Evolutionary conservation across 2,888 invertebrate species (phyloP).

Genomic region (Selenia dentaria): DNA sequence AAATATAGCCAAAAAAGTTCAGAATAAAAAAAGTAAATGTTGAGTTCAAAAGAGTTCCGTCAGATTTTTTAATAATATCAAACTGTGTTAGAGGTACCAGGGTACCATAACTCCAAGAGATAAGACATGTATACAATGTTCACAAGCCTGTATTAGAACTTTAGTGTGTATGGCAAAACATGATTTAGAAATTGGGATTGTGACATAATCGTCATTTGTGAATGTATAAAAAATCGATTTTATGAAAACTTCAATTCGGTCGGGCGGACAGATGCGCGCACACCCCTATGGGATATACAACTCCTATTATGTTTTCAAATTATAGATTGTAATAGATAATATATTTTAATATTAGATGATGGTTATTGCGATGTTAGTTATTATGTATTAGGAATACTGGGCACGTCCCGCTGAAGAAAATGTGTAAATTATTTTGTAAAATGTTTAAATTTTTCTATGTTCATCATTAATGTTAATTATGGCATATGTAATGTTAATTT

Average conservation of each 20-base stretch:
- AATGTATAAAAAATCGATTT: constrained; percentile 10
- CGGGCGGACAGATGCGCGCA: constrained; percentile 9
- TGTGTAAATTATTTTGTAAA: constrained; percentile 78
- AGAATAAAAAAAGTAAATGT: no score
- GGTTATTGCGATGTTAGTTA: constrained; percentile 57
- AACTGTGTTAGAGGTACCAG: constrained; percentile 38
- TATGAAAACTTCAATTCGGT: background rate
- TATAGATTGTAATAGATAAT: constrained; percentile 58
- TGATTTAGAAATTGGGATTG: no score
- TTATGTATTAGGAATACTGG: constrained; percentile 49
- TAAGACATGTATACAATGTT: no score
- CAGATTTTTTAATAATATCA: constrained; percentile 8
- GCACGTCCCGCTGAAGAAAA: constrained; percentile 44
- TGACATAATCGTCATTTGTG: no score
- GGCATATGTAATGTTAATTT: constrained; percentile 60
- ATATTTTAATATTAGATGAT: constrained; percentile 64
- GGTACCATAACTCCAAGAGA: no score
- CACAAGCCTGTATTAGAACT: no score
- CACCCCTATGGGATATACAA: constrained; percentile 18
- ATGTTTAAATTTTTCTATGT: constrained; percentile 64
- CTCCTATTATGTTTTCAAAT: constrained; percentile 26
- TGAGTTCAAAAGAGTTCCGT: no score
- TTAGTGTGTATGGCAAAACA: no score
- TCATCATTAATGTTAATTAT: constrained; percentile 57
- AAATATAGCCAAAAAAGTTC: background rate